phyloP scores from a whole-genome alignment of 2,888 invertebrate genomes.

The Drosophila greeni region DNA sequence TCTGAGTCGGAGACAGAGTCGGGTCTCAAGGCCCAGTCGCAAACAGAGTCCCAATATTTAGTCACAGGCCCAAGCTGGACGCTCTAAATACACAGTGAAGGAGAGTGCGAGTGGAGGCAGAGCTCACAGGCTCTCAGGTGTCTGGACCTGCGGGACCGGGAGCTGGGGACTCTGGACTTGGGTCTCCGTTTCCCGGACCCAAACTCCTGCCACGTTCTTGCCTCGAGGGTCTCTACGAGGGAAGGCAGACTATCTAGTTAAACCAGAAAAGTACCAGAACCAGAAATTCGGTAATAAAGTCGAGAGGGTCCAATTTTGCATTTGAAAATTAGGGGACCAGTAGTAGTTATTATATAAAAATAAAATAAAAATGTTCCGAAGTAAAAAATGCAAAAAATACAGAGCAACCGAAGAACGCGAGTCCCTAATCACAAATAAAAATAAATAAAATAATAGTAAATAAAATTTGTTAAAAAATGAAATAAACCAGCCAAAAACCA shows the following conservation, averaged over 20 bases:
- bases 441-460: too few relatives aligned
- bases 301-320: too few relatives aligned
- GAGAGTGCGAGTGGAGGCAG: constrained; percentile 8
- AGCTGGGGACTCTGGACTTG: not conserved
- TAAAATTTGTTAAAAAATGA: too few relatives aligned
- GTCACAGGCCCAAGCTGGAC: constrained; percentile 32
- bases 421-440: too few relatives aligned
- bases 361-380: too few relatives aligned
- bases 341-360: too few relatives aligned
- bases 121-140: constrained; percentile 42
- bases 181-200: not conserved
- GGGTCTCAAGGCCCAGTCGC: not conserved
- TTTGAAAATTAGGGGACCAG: too few relatives aligned
- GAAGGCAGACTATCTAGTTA: constrained; percentile 61
- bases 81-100: constrained; percentile 33
- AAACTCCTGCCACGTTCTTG: constrained; percentile 25
- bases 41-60: constrained; percentile 16
- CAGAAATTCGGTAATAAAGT: too few relatives aligned
- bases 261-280: too few relatives aligned
- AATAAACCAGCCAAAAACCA: too few relatives aligned
- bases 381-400: too few relatives aligned
- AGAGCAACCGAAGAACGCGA: too few relatives aligned
- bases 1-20: constrained; percentile 4
- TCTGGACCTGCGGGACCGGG: constrained; percentile 22
- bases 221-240: constrained; percentile 21